Evolutionary conservation across 1,140 invertebrate species (phyloP).

Genomic region (Cylas formicarius): DNA sequence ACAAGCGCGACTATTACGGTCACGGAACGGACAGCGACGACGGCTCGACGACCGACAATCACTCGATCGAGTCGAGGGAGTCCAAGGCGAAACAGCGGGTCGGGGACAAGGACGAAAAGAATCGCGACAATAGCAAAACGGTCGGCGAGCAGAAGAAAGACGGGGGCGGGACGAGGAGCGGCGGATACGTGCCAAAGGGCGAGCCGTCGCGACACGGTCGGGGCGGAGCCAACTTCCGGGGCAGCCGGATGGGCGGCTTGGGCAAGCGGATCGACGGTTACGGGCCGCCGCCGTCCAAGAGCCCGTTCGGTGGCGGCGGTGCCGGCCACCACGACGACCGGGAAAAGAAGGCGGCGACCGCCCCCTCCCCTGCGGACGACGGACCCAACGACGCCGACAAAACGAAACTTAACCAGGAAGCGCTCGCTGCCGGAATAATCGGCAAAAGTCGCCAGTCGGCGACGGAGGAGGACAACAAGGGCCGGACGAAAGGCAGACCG

Average conservation of each 20-base stretch:
- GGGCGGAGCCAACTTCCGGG: constrained; percentile 58
- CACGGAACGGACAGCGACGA: constrained; percentile 54
- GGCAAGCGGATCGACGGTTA: constrained; percentile 60
- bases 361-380: constrained; percentile 36
- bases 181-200: constrained; percentile 74
- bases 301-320: constrained; percentile 66
- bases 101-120: constrained; percentile 53
- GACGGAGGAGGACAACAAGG: constrained; percentile 25
- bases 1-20: constrained; percentile 37
- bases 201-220: constrained; percentile 73
- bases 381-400: constrained; percentile 49
- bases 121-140: constrained; percentile 44
- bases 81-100: constrained; percentile 46
- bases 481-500: constrained; percentile 13
- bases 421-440: constrained; percentile 56
- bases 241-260: constrained; percentile 44
- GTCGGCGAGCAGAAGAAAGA: constrained; percentile 42
- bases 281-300: constrained; percentile 67
- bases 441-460: constrained; percentile 29
- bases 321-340: constrained; percentile 42
- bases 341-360: constrained; percentile 29
- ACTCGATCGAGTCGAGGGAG: constrained; percentile 46
- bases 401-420: constrained; percentile 60
- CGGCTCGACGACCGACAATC: constrained; percentile 50
- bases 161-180: constrained; percentile 5